Percentiles rank a stretch among this genome's conserved stretches.
These are phyloP conservation scores for Sitta europaea DNA, from an alignment of 2,113 vertebrate genomes.

Conservation along the genomic window DNA sequence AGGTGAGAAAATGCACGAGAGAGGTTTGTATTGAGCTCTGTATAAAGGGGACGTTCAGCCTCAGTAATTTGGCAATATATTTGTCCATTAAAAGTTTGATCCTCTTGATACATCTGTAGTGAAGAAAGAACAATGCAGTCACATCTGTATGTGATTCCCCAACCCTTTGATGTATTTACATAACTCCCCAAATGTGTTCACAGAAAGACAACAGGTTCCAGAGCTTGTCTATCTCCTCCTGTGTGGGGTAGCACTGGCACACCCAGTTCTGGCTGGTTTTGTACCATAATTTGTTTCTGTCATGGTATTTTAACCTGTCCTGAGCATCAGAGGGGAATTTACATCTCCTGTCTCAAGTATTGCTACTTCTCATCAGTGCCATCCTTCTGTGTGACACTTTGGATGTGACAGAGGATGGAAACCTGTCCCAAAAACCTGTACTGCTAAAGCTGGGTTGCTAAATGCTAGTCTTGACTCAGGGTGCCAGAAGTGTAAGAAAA, in stretches of 20 bases:
- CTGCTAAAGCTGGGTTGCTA: background rate
- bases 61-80: background rate
- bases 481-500: background rate
- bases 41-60: rapidly evolving
- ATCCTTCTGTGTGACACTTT: background rate
- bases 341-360: background rate
- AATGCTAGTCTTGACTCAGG: background rate
- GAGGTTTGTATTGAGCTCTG: rapidly evolving
- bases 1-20: rapidly evolving
- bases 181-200: background rate
- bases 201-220: background rate
- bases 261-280: background rate
- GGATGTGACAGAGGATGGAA: background rate
- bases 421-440: background rate
- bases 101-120: background rate
- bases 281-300: background rate
- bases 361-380: background rate
- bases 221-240: background rate
- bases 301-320: background rate
- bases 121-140: background rate
- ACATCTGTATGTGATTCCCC: background rate
- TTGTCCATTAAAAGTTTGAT: background rate
- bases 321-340: background rate
- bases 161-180: background rate
- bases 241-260: background rate